Conservation (phyloP, 2,888 invertebrate species). For the Dynastes grantii region DNA sequence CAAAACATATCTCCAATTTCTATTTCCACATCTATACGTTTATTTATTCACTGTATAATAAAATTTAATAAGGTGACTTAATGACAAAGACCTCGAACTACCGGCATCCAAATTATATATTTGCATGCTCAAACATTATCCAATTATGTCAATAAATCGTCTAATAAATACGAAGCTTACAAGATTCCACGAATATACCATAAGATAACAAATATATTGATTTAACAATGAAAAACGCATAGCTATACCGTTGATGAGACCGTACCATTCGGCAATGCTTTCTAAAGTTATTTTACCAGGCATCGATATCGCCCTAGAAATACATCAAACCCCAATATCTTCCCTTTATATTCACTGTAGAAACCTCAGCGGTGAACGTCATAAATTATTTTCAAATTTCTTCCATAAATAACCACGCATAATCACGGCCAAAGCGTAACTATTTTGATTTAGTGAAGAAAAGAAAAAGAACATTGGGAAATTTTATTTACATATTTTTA, state of each 20-base stretch:
- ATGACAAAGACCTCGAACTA: not conserved
- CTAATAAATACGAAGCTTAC: not conserved
- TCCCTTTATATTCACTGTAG: too few species aligned
- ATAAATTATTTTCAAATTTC: constrained; percentile 26
- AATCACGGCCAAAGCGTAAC: not conserved
- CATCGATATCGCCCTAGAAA: constrained; percentile 24
- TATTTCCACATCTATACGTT: not conserved
- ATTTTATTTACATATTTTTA: too few species aligned
- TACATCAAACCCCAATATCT: too few species aligned
- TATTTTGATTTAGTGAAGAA: too few species aligned
- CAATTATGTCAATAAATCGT: not conserved
- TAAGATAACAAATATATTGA: constrained; percentile 18
- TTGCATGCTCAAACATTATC: not conserved
- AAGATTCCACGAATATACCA: not conserved
- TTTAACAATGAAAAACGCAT: constrained; percentile 28
- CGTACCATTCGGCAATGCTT: not conserved
- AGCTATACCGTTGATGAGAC: constrained; percentile 1
- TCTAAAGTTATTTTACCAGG: constrained; percentile 33
- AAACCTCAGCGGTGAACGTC: not conserved
- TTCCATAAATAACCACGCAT: not conserved
- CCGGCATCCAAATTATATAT: not conserved
- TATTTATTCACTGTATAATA: not conserved
- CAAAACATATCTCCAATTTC: too few species aligned
- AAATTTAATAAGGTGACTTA: not conserved
- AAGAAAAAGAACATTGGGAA: too few species aligned